Evolutionary conservation across 1,140 invertebrate species (phyloP).

Genomic region (Palaemon carinicauda): DNA sequence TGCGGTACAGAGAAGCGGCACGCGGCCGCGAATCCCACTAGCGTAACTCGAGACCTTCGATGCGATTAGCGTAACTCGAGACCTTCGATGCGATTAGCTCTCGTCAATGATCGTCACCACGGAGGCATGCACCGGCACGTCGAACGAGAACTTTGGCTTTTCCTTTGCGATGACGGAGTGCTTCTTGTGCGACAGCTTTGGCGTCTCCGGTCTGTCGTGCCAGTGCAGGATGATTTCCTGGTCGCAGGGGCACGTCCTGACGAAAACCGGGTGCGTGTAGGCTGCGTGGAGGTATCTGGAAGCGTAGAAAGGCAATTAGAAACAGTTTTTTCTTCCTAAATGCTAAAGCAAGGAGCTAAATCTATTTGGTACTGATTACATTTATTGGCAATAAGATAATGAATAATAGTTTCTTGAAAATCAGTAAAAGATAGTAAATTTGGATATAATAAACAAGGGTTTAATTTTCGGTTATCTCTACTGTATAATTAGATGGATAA

Average conservation of each 20-base stretch:
- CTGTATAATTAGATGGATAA: no score
- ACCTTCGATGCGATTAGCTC: background rate
- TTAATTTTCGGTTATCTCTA: no score
- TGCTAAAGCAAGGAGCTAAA: no score
- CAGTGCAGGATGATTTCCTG: constrained; percentile 73
- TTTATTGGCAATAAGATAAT: no score
- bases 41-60: background rate
- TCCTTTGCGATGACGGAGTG: constrained; percentile 63
- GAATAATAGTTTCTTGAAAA: no score
- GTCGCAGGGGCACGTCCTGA: constrained; percentile 72
- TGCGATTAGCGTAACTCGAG: background rate
- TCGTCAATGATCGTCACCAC: constrained; percentile 58
- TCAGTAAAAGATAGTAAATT: no score
- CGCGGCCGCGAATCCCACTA: background rate
- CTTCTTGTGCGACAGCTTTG: constrained; percentile 63
- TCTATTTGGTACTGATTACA: no score
- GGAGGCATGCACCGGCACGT: constrained; percentile 62
- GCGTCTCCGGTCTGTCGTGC: constrained; percentile 68
- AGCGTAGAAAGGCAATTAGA: background rate
- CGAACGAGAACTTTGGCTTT: constrained; percentile 63
- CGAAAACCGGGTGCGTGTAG: constrained; percentile 70
- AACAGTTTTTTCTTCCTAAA: background rate
- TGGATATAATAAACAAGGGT: no score
- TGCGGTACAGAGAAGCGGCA: background rate
- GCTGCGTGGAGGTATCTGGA: constrained; percentile 69